A percentile compares a stretch with the other conserved stretches of the same genome.
Evolutionary conservation across 1,140 invertebrate species (phyloP).

Genomic region (Atopsyche davidsoni): DNA sequence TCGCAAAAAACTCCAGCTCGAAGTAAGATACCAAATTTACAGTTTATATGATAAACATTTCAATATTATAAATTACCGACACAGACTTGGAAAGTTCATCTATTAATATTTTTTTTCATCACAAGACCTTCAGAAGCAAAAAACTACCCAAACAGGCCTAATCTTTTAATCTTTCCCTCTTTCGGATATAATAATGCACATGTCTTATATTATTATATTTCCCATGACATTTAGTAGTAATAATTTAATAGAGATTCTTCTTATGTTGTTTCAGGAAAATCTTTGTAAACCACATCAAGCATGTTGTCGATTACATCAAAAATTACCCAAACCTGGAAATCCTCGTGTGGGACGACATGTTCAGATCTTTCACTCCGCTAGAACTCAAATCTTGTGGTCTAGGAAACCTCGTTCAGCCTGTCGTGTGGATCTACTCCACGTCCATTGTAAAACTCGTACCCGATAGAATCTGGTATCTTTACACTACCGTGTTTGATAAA

Average conservation of each 20-base stretch:
- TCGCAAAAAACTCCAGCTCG: constrained; percentile 24
- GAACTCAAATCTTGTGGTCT: constrained; percentile 62
- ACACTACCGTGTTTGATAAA: constrained; percentile 34
- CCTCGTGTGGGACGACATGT: constrained; percentile 95
- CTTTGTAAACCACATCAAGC: constrained; percentile 65
- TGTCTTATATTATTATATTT: not conserved
- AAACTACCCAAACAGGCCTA: no score
- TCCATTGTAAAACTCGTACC: constrained; percentile 48
- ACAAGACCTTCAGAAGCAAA: no score
- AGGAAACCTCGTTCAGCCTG: constrained; percentile 72
- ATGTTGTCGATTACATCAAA: constrained; percentile 57
- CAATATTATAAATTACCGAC: no score
- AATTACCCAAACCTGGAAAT: constrained; percentile 61
- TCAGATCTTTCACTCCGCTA: constrained; percentile 64
- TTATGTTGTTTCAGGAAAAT: constrained; percentile 47
- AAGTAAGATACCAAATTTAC: constrained; percentile 32
- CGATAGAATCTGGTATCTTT: constrained; percentile 19
- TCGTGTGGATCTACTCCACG: constrained; percentile 76
- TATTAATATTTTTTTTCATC: no score
- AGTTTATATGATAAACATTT: no score
- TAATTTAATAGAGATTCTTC: not conserved
- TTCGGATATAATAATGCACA: not conserved
- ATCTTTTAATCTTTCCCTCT: no score
- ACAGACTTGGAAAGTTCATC: no score
- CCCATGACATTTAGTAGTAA: no score